Conservation (phyloP, 2,888 invertebrate genomes). For the Drosophila neoperkinsi region DNA sequence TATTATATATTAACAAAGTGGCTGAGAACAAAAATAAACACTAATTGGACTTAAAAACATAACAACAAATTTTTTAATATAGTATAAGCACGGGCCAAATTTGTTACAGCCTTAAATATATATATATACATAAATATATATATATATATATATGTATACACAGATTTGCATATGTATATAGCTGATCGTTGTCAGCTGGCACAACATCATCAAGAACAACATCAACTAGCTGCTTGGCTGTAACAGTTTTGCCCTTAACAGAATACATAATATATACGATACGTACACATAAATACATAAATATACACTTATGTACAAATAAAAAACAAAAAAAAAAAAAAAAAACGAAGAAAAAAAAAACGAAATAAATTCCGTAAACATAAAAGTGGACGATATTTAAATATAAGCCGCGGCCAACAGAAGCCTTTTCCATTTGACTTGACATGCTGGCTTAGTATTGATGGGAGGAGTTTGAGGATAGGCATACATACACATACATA, state of each 20-base stretch:
- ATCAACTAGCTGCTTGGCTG: slow-evolving; percentile 25
- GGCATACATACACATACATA: slow-evolving; percentile 5
- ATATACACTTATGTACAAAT: slow-evolving; percentile 53
- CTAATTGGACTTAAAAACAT: slow-evolving; percentile 72
- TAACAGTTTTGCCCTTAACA: slow-evolving; percentile 31
- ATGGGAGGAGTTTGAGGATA: background rate
- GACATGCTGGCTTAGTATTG: slow-evolving; percentile 27
- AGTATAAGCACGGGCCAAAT: slow-evolving; percentile 30
- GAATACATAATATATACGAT: slow-evolving; percentile 12
- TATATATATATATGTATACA: background rate
- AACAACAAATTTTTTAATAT: slow-evolving; percentile 61
- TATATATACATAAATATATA: background rate
- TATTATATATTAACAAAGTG: slow-evolving; percentile 18
- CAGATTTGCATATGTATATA: background rate
- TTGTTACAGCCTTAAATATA: background rate
- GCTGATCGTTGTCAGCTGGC: slow-evolving; percentile 1
- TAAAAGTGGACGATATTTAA: slow-evolving; percentile 56
- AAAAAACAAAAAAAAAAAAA: background rate
- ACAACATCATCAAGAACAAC: background rate
- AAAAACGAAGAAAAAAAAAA: background rate
- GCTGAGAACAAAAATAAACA: slow-evolving; percentile 46
- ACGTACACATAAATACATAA: slow-evolving; percentile 25
- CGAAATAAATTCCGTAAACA: slow-evolving; percentile 19
- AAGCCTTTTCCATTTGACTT: slow-evolving; percentile 1
- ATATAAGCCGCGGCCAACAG: background rate